Percentiles rank a stretch among this genome's conserved stretches.
Evolutionary conservation across 2,888 invertebrate genomes (phyloP).

Genomic region (Shargacucullia verbasci): DNA sequence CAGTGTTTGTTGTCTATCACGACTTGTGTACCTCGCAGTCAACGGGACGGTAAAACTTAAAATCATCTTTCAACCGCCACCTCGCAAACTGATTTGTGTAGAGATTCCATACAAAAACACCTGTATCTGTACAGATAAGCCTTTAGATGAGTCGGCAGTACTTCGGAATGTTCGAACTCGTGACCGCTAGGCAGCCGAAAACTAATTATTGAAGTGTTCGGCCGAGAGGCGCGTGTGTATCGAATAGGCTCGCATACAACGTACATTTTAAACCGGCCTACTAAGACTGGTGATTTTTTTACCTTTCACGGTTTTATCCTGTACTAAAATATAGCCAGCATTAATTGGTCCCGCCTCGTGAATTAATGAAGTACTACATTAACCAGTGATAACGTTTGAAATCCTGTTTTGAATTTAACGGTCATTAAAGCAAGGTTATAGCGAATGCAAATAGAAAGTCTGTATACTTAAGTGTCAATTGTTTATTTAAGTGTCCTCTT

Average conservation of each 20-base stretch:
- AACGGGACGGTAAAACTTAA: slow-evolving; percentile 58
- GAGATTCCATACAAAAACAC: slow-evolving; percentile 74
- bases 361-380: slow-evolving; percentile 30
- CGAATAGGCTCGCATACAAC: slow-evolving; percentile 44
- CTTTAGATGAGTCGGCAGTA: slow-evolving; percentile 78
- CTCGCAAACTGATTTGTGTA: slow-evolving; percentile 72
- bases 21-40: slow-evolving; percentile 51
- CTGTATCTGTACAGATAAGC: slow-evolving; percentile 72
- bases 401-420: slow-evolving; percentile 14
- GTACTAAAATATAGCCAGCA: slow-evolving; percentile 1
- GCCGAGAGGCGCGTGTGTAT: slow-evolving; percentile 46
- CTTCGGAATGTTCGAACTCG: slow-evolving; percentile 77
- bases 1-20: slow-evolving; percentile 35
- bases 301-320: slow-evolving; percentile 11
- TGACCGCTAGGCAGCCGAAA: slow-evolving; percentile 77
- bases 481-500: slow-evolving; percentile 31
- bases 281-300: slow-evolving; percentile 34
- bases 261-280: slow-evolving; percentile 39
- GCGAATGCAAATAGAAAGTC: slow-evolving; percentile 46
- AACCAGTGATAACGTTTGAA: slow-evolving; percentile 10
- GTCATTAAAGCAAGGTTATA: slow-evolving; percentile 6
- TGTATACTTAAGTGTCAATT: slow-evolving; percentile 44
- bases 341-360: slow-evolving; percentile 8
- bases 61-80: slow-evolving; percentile 55
- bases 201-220: slow-evolving; percentile 77